A percentile compares a stretch with the other conserved stretches of the same genome.
Evolutionary conservation across 1,140 invertebrate species (phyloP).

Genomic region (Aricia agestis): DNA sequence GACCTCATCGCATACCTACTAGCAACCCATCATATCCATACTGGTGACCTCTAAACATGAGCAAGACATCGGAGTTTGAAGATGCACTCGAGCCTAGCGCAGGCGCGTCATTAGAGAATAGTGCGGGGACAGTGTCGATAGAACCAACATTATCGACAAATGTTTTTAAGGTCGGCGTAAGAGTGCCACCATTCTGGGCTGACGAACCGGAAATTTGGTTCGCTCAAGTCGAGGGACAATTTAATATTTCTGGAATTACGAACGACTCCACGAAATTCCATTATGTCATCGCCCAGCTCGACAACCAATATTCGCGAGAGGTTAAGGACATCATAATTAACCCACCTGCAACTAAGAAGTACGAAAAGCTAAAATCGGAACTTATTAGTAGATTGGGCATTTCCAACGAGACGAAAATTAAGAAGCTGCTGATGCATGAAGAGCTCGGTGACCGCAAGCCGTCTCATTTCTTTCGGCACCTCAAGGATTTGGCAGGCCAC

Average conservation of each 20-base stretch:
- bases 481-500: not conserved
- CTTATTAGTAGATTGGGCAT: conserved; percentile 1
- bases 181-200: not conserved
- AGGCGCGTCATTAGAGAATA: too few species aligned
- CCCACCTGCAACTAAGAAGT: not conserved
- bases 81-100: too few species aligned
- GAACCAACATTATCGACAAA: too few species aligned
- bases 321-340: conserved; percentile 12
- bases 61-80: too few species aligned
- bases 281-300: not conserved
- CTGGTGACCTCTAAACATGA: too few species aligned
- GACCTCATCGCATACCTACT: too few species aligned
- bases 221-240: conserved; percentile 1
- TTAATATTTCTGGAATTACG: not conserved
- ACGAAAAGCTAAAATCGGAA: not conserved
- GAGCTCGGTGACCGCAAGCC: conserved; percentile 4
- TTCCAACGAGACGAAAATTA: conserved; percentile 1
- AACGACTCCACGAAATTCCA: not conserved
- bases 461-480: conserved; percentile 5
- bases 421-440: conserved; percentile 12
- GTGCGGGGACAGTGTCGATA: too few species aligned
- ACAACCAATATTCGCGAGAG: not conserved
- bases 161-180: not conserved
- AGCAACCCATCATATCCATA: too few species aligned
- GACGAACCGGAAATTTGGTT: conserved; percentile 12